Conservation (phyloP, 2,113 vertebrate genomes). For the Megaceryle maxima region DNA sequence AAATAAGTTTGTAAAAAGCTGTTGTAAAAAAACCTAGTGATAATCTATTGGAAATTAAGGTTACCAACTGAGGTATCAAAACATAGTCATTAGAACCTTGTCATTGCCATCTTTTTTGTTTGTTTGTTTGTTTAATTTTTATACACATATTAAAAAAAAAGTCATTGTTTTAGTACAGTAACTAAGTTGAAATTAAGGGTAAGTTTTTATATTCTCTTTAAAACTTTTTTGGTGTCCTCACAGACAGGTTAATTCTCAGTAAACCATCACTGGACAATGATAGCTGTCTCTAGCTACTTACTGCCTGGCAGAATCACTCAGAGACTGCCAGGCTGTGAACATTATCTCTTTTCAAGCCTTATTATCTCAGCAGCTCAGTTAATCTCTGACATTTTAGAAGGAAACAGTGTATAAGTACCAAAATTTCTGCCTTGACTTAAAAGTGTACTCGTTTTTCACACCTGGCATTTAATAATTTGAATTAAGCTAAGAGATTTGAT, state of each 20-base stretch:
- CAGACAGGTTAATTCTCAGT: not conserved
- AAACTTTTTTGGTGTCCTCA: not conserved
- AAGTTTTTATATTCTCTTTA: not conserved
- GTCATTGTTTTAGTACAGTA: not conserved
- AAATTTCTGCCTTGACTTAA: not conserved
- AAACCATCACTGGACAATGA: not conserved
- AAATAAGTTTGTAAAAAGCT: too few species aligned
- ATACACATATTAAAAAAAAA: not conserved
- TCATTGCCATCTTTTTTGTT: not conserved
- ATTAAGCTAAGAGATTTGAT: not conserved
- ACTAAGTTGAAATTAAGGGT: not conserved
- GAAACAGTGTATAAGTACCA: not conserved
- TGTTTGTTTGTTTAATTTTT: not conserved
- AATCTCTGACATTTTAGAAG: not conserved
- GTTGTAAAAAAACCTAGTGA: too few species aligned
- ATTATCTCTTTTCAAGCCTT: not conserved
- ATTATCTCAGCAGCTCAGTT: not conserved
- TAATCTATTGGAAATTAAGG: too few species aligned
- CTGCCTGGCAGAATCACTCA: not conserved
- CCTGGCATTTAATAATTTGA: not conserved
- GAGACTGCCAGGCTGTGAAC: not conserved
- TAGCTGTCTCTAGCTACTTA: not conserved
- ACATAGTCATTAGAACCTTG: not conserved
- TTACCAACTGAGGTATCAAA: too few species aligned
- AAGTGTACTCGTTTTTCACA: not conserved